Conservation (phyloP, 2,797 vertebrate species). For the Petrocephalus schoutedeni region DNA sequence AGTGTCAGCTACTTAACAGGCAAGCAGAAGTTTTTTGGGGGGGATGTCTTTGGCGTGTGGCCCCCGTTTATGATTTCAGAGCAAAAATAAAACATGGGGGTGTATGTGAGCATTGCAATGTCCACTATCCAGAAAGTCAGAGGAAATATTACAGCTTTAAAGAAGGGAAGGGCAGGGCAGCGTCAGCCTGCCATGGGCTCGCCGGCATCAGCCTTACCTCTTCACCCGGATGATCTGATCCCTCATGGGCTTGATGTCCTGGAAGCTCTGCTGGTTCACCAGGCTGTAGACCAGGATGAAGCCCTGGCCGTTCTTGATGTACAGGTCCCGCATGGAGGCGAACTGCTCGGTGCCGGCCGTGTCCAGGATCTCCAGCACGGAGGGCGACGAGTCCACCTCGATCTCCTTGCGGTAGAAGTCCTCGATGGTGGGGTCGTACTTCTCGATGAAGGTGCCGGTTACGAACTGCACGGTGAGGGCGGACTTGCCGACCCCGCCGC, state of each 20-base stretch:
- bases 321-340: constrained; percentile 94
- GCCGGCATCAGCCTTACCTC: constrained; percentile 49
- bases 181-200: neutral
- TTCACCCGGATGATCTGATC: constrained; percentile 98
- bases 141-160: neutral
- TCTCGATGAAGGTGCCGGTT: constrained; percentile 93
- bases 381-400: constrained; percentile 92
- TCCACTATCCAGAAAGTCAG: neutral
- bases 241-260: constrained; percentile 94
- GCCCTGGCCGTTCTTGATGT: constrained; percentile 94
- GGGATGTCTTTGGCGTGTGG: neutral
- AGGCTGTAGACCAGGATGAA: constrained; percentile 96
- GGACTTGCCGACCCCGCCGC: constrained; percentile 92
- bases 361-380: constrained; percentile 93
- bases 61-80: neutral
- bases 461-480: constrained; percentile 96
- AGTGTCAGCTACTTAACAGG: neutral
- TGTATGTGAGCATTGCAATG: neutral
- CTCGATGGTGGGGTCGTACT: constrained; percentile 96
- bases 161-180: neutral
- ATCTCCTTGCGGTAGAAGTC: constrained; percentile 98
- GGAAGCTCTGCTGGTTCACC: constrained; percentile 96
- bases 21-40: neutral
- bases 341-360: constrained; percentile 95
- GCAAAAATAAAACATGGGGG: neutral